A percentile compares a stretch with the other conserved stretches of the same genome.
phyloP scores from a whole-genome alignment of 2,888 invertebrate genomes.

The Vesta saturnalis region DNA sequence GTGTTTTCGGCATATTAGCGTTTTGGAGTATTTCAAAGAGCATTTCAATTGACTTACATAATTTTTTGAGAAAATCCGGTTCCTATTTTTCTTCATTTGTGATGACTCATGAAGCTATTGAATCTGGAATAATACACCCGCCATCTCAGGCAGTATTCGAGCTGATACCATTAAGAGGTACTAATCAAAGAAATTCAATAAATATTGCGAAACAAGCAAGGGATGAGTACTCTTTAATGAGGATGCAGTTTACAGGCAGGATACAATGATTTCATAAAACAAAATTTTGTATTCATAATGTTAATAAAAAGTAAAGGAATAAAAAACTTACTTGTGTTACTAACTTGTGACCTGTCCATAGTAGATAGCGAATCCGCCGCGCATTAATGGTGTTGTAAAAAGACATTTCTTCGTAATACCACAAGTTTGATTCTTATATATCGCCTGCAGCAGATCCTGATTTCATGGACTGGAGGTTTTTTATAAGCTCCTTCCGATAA shows the following conservation, averaged over 20 bases:
- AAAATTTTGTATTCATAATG: background rate
- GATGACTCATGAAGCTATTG: background rate
- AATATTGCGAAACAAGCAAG: background rate
- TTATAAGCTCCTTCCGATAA: background rate
- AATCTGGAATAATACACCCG: background rate
- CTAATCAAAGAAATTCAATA: background rate
- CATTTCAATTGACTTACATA: background rate
- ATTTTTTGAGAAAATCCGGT: background rate
- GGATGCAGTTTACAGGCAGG: background rate
- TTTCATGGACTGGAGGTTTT: background rate
- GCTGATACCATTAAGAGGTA: background rate
- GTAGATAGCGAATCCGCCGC: background rate
- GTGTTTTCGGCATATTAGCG: conserved; percentile 21
- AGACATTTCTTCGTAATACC: background rate
- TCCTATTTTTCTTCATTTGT: background rate
- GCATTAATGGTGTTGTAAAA: background rate
- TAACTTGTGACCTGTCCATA: background rate
- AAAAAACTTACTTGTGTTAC: background rate
- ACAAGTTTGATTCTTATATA: no score
- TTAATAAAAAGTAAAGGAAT: background rate
- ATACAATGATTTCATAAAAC: background rate
- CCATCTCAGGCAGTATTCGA: background rate
- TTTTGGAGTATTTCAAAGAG: conserved; percentile 18
- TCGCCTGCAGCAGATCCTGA: no score
- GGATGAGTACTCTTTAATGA: background rate